These are phyloP conservation scores for Seira musarum DNA, from an alignment of 2,888 invertebrate species.

Conservation along the genomic window DNA sequence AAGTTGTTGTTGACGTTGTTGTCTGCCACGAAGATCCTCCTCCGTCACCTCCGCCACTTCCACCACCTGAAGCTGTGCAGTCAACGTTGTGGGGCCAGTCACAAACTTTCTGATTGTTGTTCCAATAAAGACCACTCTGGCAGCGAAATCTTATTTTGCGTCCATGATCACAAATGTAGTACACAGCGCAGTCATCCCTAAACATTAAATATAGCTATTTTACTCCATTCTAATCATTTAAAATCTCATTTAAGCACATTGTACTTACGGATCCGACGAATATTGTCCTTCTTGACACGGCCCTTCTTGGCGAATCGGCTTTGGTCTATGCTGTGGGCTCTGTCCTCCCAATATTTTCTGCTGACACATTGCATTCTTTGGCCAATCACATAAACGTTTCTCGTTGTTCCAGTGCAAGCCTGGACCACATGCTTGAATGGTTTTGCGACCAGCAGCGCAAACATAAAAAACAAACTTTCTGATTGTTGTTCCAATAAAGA, in stretches of 20 bases:
- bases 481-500: constrained; percentile 79
- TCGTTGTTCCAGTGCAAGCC: constrained; percentile 83
- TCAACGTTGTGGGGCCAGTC: constrained; percentile 77
- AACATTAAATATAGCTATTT: too few species aligned
- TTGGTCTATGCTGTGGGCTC: not conserved
- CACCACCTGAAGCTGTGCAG: constrained; percentile 72
- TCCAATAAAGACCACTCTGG: constrained; percentile 83
- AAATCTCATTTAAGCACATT: too few species aligned
- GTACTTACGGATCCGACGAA: constrained; percentile 75
- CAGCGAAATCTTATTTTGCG: constrained; percentile 82
- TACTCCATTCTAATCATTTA: too few species aligned
- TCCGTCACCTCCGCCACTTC: constrained; percentile 17
- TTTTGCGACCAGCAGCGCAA: constrained; percentile 82
- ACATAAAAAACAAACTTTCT: constrained; percentile 83
- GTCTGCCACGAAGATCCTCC: constrained; percentile 17
- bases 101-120: constrained; percentile 76
- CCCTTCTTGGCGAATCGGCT: constrained; percentile 71
- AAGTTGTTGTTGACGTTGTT: constrained; percentile 64
- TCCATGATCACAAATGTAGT: constrained; percentile 86
- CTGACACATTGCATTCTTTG: constrained; percentile 70
- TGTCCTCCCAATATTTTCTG: not conserved
- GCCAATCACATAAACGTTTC: constrained; percentile 83
- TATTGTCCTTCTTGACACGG: constrained; percentile 79
- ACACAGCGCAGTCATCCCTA: constrained; percentile 80
- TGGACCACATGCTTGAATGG: constrained; percentile 77